Conservation (phyloP, 2,888 invertebrate genomes). For the Lasioglossum figueresi region DNA sequence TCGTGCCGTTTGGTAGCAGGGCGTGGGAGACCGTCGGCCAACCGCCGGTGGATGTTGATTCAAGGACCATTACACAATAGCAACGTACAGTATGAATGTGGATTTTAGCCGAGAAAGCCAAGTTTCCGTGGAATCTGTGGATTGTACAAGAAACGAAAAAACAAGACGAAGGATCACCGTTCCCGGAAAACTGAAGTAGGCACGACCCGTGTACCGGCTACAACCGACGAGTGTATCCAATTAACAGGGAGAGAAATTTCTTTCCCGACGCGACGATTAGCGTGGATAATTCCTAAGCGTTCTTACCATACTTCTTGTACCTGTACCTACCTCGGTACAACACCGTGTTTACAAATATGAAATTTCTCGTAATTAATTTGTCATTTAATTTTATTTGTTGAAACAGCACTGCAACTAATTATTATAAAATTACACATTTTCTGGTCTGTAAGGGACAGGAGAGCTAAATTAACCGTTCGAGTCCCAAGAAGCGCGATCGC, state of each 20-base stretch:
- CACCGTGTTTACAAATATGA: background rate
- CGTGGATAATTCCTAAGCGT: conserved; percentile 9
- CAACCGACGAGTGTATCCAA: background rate
- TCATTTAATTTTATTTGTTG: too few species aligned
- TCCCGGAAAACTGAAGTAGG: conserved; percentile 32
- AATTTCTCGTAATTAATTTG: background rate
- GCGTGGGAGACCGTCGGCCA: conserved; percentile 72
- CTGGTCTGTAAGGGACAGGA: too few species aligned
- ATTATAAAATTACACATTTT: too few species aligned
- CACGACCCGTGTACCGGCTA: background rate
- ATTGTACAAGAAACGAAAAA: conserved; percentile 8
- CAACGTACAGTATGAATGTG: conserved; percentile 54
- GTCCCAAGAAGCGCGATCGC: too few species aligned
- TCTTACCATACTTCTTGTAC: background rate
- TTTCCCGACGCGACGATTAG: conserved; percentile 6
- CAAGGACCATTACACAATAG: conserved; percentile 73
- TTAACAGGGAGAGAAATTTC: conserved; percentile 13
- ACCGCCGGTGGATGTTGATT: conserved; percentile 69
- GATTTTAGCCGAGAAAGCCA: conserved; percentile 67
- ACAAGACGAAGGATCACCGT: conserved; percentile 32
- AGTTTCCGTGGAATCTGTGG: conserved; percentile 62
- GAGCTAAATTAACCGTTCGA: too few species aligned
- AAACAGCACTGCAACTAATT: too few species aligned
- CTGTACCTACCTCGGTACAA: background rate
- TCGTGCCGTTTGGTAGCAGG: conserved; percentile 67